Conservation (phyloP, 2,888 invertebrate species). For the Syritta pipiens region DNA sequence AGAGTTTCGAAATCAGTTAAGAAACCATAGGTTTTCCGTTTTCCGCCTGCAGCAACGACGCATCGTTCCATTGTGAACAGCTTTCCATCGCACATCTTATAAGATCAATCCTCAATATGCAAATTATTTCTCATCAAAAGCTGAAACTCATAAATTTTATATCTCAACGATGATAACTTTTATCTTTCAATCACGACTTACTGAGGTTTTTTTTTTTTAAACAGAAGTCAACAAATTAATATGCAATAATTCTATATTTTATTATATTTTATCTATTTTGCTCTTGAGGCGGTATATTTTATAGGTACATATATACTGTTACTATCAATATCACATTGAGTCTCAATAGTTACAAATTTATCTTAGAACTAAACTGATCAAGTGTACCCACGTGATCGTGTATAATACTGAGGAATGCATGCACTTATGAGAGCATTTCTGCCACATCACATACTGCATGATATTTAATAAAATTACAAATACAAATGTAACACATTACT, state of each 20-base stretch:
- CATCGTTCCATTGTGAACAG: too few species aligned
- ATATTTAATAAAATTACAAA: neutral
- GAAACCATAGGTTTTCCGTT: too few species aligned
- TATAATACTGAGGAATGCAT: slow-evolving; percentile 45
- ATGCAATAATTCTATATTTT: neutral
- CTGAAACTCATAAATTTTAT: too few species aligned
- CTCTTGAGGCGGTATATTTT: slow-evolving; percentile 28
- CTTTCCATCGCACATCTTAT: too few species aligned
- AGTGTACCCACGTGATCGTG: neutral
- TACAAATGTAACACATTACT: too few species aligned
- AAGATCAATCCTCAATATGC: too few species aligned
- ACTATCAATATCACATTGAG: slow-evolving; percentile 56
- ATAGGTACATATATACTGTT: slow-evolving; percentile 13
- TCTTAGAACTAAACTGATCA: slow-evolving; percentile 23
- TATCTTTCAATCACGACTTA: too few species aligned
- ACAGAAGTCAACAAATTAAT: neutral
- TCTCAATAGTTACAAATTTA: slow-evolving; percentile 32
- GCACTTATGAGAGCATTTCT: slow-evolving; percentile 16
- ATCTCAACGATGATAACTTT: too few species aligned
- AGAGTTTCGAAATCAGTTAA: too few species aligned
- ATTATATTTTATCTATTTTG: slow-evolving; percentile 23
- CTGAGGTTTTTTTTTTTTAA: too few species aligned
- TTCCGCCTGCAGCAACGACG: too few species aligned
- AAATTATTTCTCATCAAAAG: too few species aligned
- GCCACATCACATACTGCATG: slow-evolving; percentile 26